phyloP scores from a whole-genome alignment of 1,140 invertebrate species.

The Bombus waltoni region DNA sequence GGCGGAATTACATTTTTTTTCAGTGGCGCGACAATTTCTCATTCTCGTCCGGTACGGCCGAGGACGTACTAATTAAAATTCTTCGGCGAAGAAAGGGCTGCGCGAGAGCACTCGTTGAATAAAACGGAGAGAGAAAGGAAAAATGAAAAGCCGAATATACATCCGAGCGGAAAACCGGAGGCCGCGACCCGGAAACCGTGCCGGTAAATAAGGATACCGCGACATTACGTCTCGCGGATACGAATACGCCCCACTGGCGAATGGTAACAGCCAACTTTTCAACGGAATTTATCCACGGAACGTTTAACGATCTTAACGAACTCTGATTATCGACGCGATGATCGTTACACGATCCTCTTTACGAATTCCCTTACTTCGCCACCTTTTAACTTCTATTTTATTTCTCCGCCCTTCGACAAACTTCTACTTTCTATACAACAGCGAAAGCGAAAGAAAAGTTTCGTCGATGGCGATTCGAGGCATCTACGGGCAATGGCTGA shows the following conservation, averaged over 20 bases:
- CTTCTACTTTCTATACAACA: neutral
- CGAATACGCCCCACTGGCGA: neutral
- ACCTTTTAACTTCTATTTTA: neutral
- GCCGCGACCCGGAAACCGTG: neutral
- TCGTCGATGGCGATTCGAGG: neutral
- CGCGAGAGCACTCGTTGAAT: constrained; percentile 6
- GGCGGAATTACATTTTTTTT: constrained; percentile 35
- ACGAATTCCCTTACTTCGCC: neutral
- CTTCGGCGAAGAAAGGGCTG: constrained; percentile 37
- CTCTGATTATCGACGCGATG: neutral
- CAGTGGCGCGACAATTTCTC: constrained; percentile 31
- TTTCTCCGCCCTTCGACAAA: neutral
- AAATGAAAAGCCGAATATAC: constrained; percentile 10
- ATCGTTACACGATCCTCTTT: neutral
- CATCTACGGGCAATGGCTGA: neutral
- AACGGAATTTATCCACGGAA: neutral
- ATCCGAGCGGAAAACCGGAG: neutral
- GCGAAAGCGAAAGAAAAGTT: neutral
- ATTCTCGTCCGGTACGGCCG: constrained; percentile 18
- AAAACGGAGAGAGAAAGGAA: neutral
- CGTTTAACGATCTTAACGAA: neutral
- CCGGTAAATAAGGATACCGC: neutral
- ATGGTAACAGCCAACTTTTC: neutral
- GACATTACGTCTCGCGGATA: neutral
- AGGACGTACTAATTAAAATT: constrained; percentile 56